Evolutionary conservation across 2,113 vertebrate genomes (phyloP), one percentile per base, ranked within the genome.

Genomic region (Sigmodon hispidus): DNA sequence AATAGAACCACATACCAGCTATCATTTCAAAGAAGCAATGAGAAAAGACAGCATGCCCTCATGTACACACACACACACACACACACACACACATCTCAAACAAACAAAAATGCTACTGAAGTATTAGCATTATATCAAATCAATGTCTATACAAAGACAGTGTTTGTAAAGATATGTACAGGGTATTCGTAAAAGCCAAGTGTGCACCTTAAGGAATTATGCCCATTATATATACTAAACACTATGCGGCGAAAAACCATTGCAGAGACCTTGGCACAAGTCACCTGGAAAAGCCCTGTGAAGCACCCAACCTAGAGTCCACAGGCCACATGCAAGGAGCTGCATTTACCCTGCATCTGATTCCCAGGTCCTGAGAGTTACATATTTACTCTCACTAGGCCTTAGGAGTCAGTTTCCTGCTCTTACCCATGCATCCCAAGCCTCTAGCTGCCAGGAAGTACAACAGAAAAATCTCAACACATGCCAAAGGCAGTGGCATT

Each of bases 121-220:
- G 91, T 92, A 52, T 87, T 65, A 96, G 52, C 75, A 91, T 57
- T 87, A 34, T 96, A 97, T 96, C 87, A 97, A 96, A 94, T 80
- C 72, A 75, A 95, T 8, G 2, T 31, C 84, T 93, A 83, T 77
- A 90, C 75, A 72, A 96, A 96, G 94, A 96, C 95, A 94, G 59
- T 95, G 83, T 86, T 94, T 69, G 87, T 91, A 93, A 96, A 97
- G 79, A 75, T 96, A 94, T 96, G 75, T 95, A 97, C 97, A 97
- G 81, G 89, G 97, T 86, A 43, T 97, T 96, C 67, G 0, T 87
- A 84, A 95, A 96, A 96, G 76, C 95, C 94, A 95, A 93, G 57
- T 80, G 87, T 93, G 96, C 93, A 96, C 93, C 57, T 0, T 59
- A 3, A 93, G 72, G 83, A 87, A 73, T 79, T 88, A 83, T 55